phyloP scores from a whole-genome alignment of 2,797 vertebrate genomes.

The Tragelaphus eurycerus region DNA sequence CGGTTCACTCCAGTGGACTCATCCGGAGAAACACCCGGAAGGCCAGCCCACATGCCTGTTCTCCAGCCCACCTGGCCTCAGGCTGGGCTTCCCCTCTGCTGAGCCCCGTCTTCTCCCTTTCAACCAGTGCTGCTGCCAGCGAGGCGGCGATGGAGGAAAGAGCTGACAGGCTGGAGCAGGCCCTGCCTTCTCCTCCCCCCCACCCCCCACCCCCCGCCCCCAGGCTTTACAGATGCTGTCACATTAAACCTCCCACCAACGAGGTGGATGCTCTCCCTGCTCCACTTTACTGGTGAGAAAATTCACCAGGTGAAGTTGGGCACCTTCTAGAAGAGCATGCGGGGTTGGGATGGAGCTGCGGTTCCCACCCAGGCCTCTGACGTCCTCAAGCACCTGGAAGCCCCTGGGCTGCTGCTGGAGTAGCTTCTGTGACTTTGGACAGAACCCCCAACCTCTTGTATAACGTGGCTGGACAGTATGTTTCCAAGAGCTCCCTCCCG shows the following conservation, averaged over 20 bases:
- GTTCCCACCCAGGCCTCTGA: fast-evolving
- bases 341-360: fast-evolving
- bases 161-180: background rate
- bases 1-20: fast-evolving
- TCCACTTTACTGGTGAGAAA: background rate
- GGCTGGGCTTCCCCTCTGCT: background rate
- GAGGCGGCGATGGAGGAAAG: background rate
- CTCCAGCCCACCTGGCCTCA: too few species aligned
- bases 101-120: background rate
- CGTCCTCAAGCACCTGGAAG: background rate
- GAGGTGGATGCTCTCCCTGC: too few species aligned
- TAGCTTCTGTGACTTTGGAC: background rate
- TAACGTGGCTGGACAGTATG: fast-evolving
- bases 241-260: too few species aligned
- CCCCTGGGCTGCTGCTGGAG: background rate
- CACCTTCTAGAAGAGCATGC: background rate
- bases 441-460: background rate
- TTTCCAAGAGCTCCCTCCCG: background rate
- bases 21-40: background rate
- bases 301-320: background rate
- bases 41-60: background rate
- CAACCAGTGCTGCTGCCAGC: too few species aligned
- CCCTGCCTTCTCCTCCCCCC: background rate
- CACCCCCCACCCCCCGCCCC: fast-evolving
- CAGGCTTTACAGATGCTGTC: background rate